phyloP scores from a whole-genome alignment of 2,888 invertebrate species.

The Pomacea canaliculata region DNA sequence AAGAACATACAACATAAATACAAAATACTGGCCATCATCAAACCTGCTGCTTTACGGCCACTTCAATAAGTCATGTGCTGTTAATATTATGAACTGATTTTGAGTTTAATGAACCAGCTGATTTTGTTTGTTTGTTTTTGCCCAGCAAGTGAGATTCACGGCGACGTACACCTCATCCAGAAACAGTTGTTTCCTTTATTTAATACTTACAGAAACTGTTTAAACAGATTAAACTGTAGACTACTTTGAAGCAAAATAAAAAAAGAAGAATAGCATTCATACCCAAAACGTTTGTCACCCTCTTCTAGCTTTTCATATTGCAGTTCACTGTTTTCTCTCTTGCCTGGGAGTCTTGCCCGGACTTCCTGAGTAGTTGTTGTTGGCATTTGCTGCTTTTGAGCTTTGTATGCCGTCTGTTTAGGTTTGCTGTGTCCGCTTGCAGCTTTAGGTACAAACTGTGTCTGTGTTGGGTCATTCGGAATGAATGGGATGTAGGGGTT shows the following conservation, averaged over 20 bases:
- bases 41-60: no score
- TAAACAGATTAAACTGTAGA: not conserved
- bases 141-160: no score
- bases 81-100: no score
- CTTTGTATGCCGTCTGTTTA: slow-evolving; percentile 6
- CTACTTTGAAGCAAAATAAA: not conserved
- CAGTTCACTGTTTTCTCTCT: slow-evolving; percentile 6
- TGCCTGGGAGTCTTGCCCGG: not conserved
- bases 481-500: slow-evolving; percentile 31
- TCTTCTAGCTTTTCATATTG: slow-evolving; percentile 35
- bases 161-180: no score
- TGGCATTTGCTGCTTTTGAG: not conserved
- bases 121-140: no score
- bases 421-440: not conserved
- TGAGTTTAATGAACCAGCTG: no score
- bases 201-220: no score
- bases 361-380: not conserved
- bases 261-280: slow-evolving; percentile 6
- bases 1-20: no score
- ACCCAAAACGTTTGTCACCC: slow-evolving; percentile 41
- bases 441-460: slow-evolving; percentile 9
- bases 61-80: no score
- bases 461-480: slow-evolving; percentile 35
- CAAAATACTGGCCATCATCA: no score
- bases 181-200: no score